These are phyloP conservation scores for Lymantria monacha DNA, from an alignment of 2,888 invertebrate genomes.

Conservation along the genomic window DNA sequence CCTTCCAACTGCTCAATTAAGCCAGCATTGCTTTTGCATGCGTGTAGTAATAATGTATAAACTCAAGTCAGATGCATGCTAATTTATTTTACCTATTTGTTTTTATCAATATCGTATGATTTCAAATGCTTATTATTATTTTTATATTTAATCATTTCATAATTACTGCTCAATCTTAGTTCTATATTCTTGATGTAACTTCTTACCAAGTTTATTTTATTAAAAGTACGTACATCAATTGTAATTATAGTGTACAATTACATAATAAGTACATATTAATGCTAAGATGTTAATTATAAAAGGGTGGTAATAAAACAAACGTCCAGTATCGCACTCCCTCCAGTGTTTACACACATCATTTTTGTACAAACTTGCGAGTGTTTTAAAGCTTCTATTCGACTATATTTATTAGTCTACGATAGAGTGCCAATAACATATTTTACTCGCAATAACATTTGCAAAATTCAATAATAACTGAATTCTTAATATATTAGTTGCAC, in stretches of 20 bases:
- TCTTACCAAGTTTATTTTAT: conserved; percentile 13
- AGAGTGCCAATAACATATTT: conserved; percentile 35
- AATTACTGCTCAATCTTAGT: conserved; percentile 12
- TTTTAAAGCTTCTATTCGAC: conserved; percentile 60
- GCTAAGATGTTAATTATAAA: conserved; percentile 53
- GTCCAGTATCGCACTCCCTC: conserved; percentile 82
- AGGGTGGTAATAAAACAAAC: conserved; percentile 65
- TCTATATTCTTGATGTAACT: conserved; percentile 17
- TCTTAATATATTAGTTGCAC: too few species aligned
- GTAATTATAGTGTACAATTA: conserved; percentile 18
- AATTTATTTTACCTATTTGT: too few species aligned
- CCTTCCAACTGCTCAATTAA: too few species aligned
- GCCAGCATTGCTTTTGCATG: too few species aligned
- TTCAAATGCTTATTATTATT: too few species aligned
- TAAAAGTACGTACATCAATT: conserved; percentile 16
- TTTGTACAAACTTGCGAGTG: conserved; percentile 72
- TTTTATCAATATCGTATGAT: too few species aligned
- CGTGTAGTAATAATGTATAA: too few species aligned
- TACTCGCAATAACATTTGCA: conserved; percentile 24
- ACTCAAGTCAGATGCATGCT: too few species aligned
- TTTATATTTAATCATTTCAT: neutral
- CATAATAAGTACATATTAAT: conserved; percentile 31
- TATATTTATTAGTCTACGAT: conserved; percentile 45
- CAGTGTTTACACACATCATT: conserved; percentile 76
- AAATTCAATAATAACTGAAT: too few species aligned